Percentiles rank a stretch among this genome's conserved stretches.
Conservation (phyloP, 2,888 invertebrate species). For the Aleiodes testaceus region DNA sequence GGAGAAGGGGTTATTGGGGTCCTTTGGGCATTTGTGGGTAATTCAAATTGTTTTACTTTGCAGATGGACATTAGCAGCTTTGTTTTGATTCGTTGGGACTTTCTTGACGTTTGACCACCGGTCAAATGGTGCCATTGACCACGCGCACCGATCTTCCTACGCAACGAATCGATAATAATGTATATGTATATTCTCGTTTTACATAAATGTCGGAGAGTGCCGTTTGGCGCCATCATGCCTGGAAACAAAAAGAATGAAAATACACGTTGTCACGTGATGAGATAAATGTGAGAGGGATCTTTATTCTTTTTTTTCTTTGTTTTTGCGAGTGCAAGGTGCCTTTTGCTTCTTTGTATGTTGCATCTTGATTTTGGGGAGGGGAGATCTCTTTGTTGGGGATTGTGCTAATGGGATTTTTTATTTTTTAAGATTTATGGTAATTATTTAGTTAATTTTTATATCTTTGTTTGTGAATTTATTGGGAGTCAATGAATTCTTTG, state of each 20-base stretch:
- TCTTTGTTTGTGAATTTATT: neutral
- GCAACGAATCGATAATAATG: slow-evolving; percentile 68
- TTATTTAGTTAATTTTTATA: neutral
- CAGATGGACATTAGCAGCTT: neutral
- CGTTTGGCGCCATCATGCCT: slow-evolving; percentile 77
- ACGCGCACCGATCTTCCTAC: slow-evolving; percentile 59
- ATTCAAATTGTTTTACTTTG: slow-evolving; percentile 24
- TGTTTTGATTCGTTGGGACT: neutral
- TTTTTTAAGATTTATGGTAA: neutral
- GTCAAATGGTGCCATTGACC: slow-evolving; percentile 47
- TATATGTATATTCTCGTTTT: slow-evolving; percentile 58
- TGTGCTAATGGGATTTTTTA: neutral
- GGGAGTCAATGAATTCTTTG: neutral
- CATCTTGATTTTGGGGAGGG: neutral
- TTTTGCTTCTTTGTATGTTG: neutral
- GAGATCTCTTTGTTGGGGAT: neutral
- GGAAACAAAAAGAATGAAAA: slow-evolving; percentile 72
- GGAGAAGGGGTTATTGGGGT: no score
- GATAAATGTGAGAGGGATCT: neutral
- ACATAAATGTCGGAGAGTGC: slow-evolving; percentile 71
- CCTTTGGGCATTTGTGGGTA: slow-evolving; percentile 13
- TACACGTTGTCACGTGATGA: slow-evolving; percentile 74
- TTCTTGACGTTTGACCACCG: slow-evolving; percentile 39
- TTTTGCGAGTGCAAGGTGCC: neutral
- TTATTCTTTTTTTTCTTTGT: slow-evolving; percentile 5